Conservation (phyloP, 2,113 vertebrate species). For the Macquaria australasica region DNA sequence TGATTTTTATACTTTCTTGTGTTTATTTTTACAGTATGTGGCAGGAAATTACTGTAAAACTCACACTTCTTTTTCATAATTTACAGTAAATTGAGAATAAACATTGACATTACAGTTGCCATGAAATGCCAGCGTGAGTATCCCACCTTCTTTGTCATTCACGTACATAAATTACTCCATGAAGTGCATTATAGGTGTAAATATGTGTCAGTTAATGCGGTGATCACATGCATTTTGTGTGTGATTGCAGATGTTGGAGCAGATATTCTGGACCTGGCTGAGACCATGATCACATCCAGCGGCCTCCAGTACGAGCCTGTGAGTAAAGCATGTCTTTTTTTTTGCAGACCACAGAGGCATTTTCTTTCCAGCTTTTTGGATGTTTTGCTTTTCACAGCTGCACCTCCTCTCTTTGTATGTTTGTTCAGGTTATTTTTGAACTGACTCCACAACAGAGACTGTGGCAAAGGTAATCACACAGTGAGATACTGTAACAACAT, state of each 20-base stretch:
- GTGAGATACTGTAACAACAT: background rate
- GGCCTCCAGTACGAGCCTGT: slow-evolving; percentile 95
- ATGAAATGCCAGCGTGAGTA: slow-evolving; percentile 99
- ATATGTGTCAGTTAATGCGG: background rate
- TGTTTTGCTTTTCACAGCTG: background rate
- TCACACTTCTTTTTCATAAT: slow-evolving; percentile 53
- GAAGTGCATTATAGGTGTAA: background rate
- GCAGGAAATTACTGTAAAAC: background rate
- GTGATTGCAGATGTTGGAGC: slow-evolving; percentile 91
- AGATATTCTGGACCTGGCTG: slow-evolving; percentile 96
- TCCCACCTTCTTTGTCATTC: background rate
- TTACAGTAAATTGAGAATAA: slow-evolving; percentile 94
- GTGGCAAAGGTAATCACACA: slow-evolving; percentile 88
- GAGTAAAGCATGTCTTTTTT: slow-evolving; percentile 69
- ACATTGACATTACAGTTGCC: slow-evolving; percentile 97
- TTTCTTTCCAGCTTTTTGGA: background rate
- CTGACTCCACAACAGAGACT: slow-evolving; percentile 93
- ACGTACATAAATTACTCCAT: background rate
- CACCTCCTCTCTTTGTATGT: slow-evolving; percentile 9
- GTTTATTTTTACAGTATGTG: background rate
- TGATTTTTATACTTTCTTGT: background rate
- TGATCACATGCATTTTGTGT: background rate
- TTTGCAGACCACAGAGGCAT: no score
- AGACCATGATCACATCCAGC: slow-evolving; percentile 96
- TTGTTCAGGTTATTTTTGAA: slow-evolving; percentile 92